These are phyloP conservation scores for Drosophila kuntzei DNA, from an alignment of 2,888 invertebrate species.

Conservation along the genomic window DNA sequence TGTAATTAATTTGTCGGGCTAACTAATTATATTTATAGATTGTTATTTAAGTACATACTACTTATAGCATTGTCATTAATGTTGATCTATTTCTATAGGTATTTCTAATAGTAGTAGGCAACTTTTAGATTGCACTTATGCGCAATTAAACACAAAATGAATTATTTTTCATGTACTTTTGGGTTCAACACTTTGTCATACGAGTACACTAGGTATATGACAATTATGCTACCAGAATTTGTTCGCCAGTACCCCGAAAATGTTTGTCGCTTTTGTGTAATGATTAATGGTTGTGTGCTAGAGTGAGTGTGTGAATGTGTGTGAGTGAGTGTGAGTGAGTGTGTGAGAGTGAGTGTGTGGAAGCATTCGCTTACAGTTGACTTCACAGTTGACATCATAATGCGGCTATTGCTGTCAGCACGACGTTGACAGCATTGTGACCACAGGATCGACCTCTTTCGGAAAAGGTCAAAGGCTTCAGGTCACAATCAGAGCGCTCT, in stretches of 20 bases:
- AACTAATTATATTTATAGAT: constrained; percentile 3
- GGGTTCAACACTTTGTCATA: constrained; percentile 22
- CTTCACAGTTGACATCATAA: constrained; percentile 78
- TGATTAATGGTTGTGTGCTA: constrained; percentile 68
- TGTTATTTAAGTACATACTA: not conserved
- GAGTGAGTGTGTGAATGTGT: constrained; percentile 18
- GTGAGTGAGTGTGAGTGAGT: constrained; percentile 15
- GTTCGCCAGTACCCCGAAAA: constrained; percentile 29
- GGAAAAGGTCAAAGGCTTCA: constrained; percentile 47
- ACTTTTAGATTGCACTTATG: constrained; percentile 43
- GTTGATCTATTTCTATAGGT: not conserved
- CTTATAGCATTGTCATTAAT: not conserved
- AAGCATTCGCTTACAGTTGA: constrained; percentile 52
- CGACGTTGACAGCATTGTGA: constrained; percentile 60
- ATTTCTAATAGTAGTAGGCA: not conserved
- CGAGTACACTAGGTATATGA: constrained; percentile 39
- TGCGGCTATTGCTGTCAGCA: constrained; percentile 68
- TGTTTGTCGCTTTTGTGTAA: constrained; percentile 54
- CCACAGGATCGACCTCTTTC: constrained; percentile 15
- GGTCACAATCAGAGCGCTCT: constrained; percentile 26
- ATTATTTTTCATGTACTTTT: constrained; percentile 48
- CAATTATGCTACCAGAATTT: constrained; percentile 67
- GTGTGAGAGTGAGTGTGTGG: constrained; percentile 9
- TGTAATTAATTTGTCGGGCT: constrained; percentile 6
- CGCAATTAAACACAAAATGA: constrained; percentile 69